A percentile compares a stretch with the other conserved stretches of the same genome.
Evolutionary conservation across 2,888 invertebrate species (phyloP).

Genomic region (Stenotaenia linearis): DNA sequence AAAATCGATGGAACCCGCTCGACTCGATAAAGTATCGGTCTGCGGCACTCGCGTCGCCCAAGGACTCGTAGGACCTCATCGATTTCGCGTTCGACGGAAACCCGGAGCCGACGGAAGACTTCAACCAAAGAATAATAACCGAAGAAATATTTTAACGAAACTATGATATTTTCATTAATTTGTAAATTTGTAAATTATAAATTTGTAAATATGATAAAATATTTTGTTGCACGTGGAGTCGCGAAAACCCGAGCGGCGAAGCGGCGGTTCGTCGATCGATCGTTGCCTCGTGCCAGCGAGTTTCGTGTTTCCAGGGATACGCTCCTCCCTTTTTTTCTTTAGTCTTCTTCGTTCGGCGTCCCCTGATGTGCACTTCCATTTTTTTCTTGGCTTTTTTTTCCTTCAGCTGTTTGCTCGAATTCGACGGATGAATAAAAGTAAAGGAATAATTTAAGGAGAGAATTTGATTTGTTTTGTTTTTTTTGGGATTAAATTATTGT

Average conservation of each 20-base stretch:
- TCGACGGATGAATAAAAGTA: background rate
- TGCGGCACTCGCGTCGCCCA: no score
- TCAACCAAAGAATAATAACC: no score
- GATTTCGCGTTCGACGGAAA: no score
- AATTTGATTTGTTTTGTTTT: background rate
- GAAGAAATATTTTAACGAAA: no score
- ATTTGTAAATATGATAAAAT: no score
- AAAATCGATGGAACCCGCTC: background rate
- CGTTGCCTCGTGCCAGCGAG: background rate
- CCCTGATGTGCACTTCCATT: background rate
- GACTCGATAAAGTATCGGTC: conserved; percentile 9
- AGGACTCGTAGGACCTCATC: no score
- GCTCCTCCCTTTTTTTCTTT: background rate
- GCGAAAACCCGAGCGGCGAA: background rate
- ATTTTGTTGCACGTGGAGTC: background rate
- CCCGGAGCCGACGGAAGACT: no score
- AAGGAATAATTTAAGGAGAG: background rate
- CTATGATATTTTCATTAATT: no score
- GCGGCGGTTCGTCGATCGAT: background rate
- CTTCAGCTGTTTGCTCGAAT: background rate
- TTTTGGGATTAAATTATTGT: no score
- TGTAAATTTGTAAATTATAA: no score
- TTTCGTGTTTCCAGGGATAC: background rate
- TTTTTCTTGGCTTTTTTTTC: background rate
- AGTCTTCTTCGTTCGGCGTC: background rate